These are phyloP conservation scores for Cerastis leucographa DNA, from an alignment of 2,888 invertebrate genomes.

Conservation along the genomic window DNA sequence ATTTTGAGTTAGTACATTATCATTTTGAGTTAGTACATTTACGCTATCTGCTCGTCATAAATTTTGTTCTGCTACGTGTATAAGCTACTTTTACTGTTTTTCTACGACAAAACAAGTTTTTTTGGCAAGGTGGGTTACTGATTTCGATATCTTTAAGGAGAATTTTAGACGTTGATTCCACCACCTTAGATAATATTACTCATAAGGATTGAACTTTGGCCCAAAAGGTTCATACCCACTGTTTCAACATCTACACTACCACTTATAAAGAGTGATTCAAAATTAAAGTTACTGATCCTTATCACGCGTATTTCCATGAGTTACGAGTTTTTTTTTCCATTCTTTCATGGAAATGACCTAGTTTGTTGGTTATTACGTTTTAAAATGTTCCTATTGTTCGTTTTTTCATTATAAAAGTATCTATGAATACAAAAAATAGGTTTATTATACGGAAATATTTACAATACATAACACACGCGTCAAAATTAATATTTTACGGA, in stretches of 20 bases:
- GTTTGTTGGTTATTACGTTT: slow-evolving; percentile 27
- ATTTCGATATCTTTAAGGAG: neutral
- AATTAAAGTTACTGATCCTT: slow-evolving; percentile 39
- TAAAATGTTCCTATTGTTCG: slow-evolving; percentile 11
- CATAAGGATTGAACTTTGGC: neutral
- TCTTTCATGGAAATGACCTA: slow-evolving; percentile 47
- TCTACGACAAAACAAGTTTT: too few species aligned
- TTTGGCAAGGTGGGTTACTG: too few species aligned
- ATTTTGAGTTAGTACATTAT: too few species aligned
- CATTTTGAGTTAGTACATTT: too few species aligned
- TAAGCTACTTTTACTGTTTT: too few species aligned
- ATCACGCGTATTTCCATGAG: slow-evolving; percentile 33
- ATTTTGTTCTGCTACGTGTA: too few species aligned
- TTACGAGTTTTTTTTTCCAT: slow-evolving; percentile 21
- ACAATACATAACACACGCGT: neutral
- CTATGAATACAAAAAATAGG: neutral
- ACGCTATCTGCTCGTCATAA: too few species aligned
- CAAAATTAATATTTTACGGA: neutral
- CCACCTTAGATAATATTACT: neutral
- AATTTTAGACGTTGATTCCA: too few species aligned
- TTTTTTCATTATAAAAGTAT: neutral
- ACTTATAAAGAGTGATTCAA: slow-evolving; percentile 14
- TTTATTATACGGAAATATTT: neutral
- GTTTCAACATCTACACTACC: neutral
- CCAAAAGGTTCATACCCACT: neutral